Evolutionary conservation across 2,888 invertebrate species (phyloP).

Genomic region (Achlya flavicornis): DNA sequence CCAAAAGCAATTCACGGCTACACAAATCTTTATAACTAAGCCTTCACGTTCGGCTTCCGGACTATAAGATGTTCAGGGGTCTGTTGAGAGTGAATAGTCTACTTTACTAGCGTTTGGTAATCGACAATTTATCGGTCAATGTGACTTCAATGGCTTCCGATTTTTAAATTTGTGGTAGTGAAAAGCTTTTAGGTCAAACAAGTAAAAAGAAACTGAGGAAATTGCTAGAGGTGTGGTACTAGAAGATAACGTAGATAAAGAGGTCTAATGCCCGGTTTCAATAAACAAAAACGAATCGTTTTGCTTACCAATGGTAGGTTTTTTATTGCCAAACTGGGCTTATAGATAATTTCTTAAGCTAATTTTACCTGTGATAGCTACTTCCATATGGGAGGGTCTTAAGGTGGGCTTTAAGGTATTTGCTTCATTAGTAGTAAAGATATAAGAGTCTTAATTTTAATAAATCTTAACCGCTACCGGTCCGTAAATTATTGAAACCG

Average conservation of each 20-base stretch:
- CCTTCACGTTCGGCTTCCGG: conserved; percentile 4
- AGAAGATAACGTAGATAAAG: not conserved
- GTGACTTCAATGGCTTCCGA: conserved; percentile 48
- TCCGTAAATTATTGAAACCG: too few relatives aligned
- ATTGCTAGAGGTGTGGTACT: not conserved
- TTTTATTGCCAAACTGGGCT: too few relatives aligned
- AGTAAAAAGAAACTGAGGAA: conserved; percentile 11
- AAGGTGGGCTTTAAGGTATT: too few relatives aligned
- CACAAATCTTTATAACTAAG: conserved; percentile 1
- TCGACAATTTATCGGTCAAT: conserved; percentile 70
- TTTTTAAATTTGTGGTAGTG: conserved; percentile 19
- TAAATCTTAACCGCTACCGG: too few relatives aligned
- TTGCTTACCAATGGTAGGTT: too few relatives aligned
- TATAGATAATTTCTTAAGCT: too few relatives aligned
- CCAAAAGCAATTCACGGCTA: not conserved
- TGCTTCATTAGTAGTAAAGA: too few relatives aligned
- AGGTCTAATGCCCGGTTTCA: too few relatives aligned
- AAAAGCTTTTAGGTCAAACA: conserved; percentile 1
- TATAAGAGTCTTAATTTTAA: too few relatives aligned
- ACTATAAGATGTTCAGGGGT: not conserved
- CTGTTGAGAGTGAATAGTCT: conserved; percentile 18
- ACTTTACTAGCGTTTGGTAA: conserved; percentile 29
- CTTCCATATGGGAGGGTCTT: too few relatives aligned
- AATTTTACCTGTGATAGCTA: too few relatives aligned
- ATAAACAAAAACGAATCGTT: too few relatives aligned